These are phyloP conservation scores for Cacatua alba DNA, from an alignment of 2,113 vertebrate genomes.

Conservation along the genomic window DNA sequence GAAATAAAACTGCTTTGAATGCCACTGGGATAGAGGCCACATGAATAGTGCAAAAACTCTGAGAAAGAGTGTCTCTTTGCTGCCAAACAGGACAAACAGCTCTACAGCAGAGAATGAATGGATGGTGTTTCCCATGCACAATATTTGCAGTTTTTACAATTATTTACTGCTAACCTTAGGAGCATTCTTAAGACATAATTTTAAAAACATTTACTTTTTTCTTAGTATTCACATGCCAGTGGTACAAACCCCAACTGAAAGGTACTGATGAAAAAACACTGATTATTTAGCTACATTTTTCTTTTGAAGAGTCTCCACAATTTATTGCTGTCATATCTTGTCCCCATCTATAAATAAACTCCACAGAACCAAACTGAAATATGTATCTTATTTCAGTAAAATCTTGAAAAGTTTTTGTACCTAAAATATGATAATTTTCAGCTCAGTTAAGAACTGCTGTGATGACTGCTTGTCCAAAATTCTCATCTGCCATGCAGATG, in stretches of 20 bases:
- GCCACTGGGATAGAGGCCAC: background rate
- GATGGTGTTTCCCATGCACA: background rate
- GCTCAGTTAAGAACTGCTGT: background rate
- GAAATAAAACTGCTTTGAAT: slow-evolving; percentile 42
- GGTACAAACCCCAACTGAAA: background rate
- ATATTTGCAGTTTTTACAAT: background rate
- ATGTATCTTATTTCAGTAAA: background rate
- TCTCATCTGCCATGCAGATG: background rate
- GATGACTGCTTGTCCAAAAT: background rate
- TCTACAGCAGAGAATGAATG: background rate
- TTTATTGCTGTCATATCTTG: background rate
- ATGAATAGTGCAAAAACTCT: background rate
- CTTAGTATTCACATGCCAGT: background rate
- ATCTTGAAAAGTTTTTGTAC: background rate
- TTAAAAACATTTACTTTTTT: background rate
- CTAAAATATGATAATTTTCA: background rate
- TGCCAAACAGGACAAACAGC: background rate
- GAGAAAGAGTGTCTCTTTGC: background rate
- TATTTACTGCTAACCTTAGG: background rate
- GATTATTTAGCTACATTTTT: background rate
- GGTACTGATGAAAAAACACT: background rate
- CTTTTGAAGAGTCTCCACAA: background rate
- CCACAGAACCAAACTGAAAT: background rate
- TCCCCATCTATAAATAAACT: background rate
- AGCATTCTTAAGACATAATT: background rate